Base-by-base conservation (phyloP, 2,888 invertebrate genomes). In the Kuschelorhynchus macadamiae region DNA sequence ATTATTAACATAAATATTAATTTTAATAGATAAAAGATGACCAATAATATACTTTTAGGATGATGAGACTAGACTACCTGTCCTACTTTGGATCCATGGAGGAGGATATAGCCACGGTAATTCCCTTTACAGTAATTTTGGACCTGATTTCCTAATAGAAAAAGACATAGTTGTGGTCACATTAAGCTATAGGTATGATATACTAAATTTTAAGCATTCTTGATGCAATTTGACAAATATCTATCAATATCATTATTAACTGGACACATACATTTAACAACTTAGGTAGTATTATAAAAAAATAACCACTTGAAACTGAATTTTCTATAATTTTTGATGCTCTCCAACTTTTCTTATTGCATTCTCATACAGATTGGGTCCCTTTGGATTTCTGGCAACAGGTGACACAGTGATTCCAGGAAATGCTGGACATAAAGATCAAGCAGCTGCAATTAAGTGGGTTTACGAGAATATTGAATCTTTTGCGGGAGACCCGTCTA, bases 111-210 rank as follows among this genome's bases (percentile, higher is more conserved):
- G 78, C 21, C 71, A 68, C 33, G 80, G 80, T 1, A 72, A 70
- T 25, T 74, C 76, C 20, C 79, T 80, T n/a, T 82, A 85, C 17
- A 72, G 81, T 0, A 82, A 84, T 1, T 87, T 78, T 67, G 81
- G 80, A 0, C 80, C 80, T 1, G 79, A 81, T 63, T 80, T 76
- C 53, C 64, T 81, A 3, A 67, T 81, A 3, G 75, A 78, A 64
- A 74, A 78, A 42, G 76, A 74, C 39, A 75, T 81, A 20, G 62
- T 81, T 1, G 69, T 81, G 9, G 79, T 79, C 0, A 77, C 77
- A 8, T 71, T 79, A 16, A 81, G 80, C 59, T 81, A 81, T 55
- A 74, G 63, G 61, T 67, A 17, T 14, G 12, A 52, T 25, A 25
- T 7, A 25, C 25, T n/a, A n/a, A n/a, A n/a, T n/a, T n/a, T n/a